Evolutionary conservation across 2,113 vertebrate species (phyloP), one percentile per base, ranked within the genome.

Genomic region (Fukomys damarensis): DNA sequence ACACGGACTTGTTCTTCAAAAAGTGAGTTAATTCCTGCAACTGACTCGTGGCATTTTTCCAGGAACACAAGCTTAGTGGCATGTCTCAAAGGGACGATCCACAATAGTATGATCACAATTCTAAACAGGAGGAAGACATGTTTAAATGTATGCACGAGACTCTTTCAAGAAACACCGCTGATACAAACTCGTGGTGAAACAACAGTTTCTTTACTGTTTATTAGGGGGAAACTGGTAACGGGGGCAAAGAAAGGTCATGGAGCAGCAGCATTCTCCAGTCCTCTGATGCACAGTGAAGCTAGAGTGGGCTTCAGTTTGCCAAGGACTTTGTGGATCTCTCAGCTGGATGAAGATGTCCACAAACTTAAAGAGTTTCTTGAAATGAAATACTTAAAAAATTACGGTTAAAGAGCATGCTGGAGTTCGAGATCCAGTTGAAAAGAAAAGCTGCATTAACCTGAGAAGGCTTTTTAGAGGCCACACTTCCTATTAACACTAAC

Each of bases 1-100:
- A 59, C 41, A 58, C 16, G 20, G 59, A 20, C 13, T 83, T 83
- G 22, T 20, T 59, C 30, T 83, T 46, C 22, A 72, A 92, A 72
- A 72, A 59, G 13, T 46, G 30, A 59, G 70, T 59, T 46, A n/a
- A 49, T 68, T 82, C 66, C 52, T 43, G 14, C 28, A 16, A 12
- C 12, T 70, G 63, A 58, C 3, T n/a, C 26, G 17, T 35, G 14
- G 38, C 43, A 12, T 59, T 17, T 32, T 56, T 70, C 38, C 81
- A 58, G 46, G 35, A 63, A 35, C 77, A 91, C 28, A 68, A 56
- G 49, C 12, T 80, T 24, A 41, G 24, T 22, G 99, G 99, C 52
- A 98, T 99, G 97, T 99, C 99, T 84, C 99, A 99, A 96, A 99
- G 99, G 97, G 99, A 99, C 98, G 99, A 99, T 98, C 99, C 99